Base-by-base conservation (phyloP, 1,140 invertebrate genomes). In the Arion vulgaris region DNA sequence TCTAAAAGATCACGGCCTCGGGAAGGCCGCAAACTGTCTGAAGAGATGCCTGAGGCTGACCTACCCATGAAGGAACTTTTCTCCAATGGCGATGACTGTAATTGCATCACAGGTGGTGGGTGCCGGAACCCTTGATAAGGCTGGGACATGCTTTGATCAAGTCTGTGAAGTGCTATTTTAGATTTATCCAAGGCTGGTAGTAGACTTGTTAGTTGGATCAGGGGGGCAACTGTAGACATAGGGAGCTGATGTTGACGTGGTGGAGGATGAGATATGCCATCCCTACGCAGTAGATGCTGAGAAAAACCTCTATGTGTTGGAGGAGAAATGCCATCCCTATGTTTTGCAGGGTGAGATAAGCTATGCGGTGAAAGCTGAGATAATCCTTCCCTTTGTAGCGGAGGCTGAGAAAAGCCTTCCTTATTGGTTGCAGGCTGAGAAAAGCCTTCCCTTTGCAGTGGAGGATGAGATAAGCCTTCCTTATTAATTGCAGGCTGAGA, bases 1-100 rank as follows among this genome's bases (percentile, higher is more conserved):
- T 93, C 92, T 32, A 39, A 1, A 19, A n/a, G 17, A 34, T 72
- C 68, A 36, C 77, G 53, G 17, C 19, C 53, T 41, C 39, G 57
- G 19, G 39, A n/a, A 2, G 19, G 26, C n/a, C 23, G 34, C n/a
- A 45, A 39, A 28, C 34, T 5, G 15, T 23, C 26, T 5, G 62
- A n/a, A 7, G 28, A 28, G 4, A 17, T 49, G 45, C 72, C 51
- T 4, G 57, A 66, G 39, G 77, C 57, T 45, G 62, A 79, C 32
- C 28, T 79, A 36, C 26, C 51, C 11, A 53, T 15, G 7, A 81
- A 34, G 41, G 79, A 68, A 51, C 53, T 39, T 79, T 79, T 79
- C 0, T 34, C 39, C 34, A 45, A 17, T 0, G 15, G 23, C 53
- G 53, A 4, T 57, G 53, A 23, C 53, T 57, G 53, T 28, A 23